Conservation (phyloP, 2,113 vertebrate species). For the Oncorhynchus keta region DNA sequence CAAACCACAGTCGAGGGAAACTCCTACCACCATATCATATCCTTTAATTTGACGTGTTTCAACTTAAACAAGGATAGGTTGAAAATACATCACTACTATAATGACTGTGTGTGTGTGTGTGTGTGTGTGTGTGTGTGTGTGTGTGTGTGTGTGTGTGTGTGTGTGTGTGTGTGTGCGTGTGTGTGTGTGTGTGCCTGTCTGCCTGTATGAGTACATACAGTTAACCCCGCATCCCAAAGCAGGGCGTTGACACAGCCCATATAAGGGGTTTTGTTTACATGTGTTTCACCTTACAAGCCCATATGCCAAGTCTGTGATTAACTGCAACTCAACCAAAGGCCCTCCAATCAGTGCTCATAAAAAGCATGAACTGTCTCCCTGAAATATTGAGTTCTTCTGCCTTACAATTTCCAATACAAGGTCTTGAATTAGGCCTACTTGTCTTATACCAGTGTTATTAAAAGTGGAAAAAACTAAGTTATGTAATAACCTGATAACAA, state of each 20-base stretch:
- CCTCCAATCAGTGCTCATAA: no score
- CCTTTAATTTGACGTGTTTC: conserved; percentile 44
- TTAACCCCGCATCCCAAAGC: neutral
- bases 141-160: neutral
- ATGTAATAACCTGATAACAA: no score
- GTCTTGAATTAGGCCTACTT: no score
- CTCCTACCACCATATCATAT: conserved; percentile 22
- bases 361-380: no score
- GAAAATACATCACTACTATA: conserved; percentile 43
- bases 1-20: conserved; percentile 32
- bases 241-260: conserved; percentile 39
- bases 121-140: neutral
- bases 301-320: conserved; percentile 8
- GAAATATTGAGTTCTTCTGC: no score
- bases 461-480: no score
- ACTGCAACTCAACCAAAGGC: no score
- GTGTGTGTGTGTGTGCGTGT: neutral
- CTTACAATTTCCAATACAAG: no score
- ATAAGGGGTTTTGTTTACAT: conserved; percentile 26
- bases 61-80: conserved; percentile 13
- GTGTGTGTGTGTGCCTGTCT: neutral
- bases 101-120: conserved; percentile 23
- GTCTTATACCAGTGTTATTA: no score
- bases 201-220: neutral
- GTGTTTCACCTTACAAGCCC: conserved; percentile 42